A percentile compares a stretch with the other conserved stretches of the same genome.
phyloP scores from a whole-genome alignment of 2,797 vertebrate genomes.

The Thalassophryne amazonica region DNA sequence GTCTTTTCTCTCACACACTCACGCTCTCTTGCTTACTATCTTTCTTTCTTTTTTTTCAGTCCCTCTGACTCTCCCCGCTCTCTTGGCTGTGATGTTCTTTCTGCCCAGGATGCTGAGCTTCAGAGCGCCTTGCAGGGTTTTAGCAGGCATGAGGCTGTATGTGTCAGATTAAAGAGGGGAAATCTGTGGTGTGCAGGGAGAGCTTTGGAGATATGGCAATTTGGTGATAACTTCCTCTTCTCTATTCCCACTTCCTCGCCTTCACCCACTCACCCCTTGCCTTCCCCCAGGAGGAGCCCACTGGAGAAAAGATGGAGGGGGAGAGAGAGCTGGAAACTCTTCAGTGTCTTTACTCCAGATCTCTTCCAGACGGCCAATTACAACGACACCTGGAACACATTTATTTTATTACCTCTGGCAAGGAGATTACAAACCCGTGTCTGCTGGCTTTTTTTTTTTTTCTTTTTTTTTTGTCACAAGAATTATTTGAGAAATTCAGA shows the following conservation, averaged over 20 bases:
- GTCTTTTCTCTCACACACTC: conserved; percentile 34
- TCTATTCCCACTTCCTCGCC: conserved; percentile 30
- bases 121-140: conserved; percentile 72
- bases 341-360: conserved; percentile 46
- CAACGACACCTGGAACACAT: conserved; percentile 17
- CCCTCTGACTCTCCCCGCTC: conserved; percentile 42
- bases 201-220: conserved; percentile 77
- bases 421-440: too few relatives aligned
- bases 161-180: conserved; percentile 79
- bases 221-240: conserved; percentile 71
- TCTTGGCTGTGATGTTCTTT: conserved; percentile 63
- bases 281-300: conserved; percentile 49
- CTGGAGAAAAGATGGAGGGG: conserved; percentile 3
- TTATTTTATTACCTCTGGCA: conserved; percentile 33
- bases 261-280: conserved; percentile 6
- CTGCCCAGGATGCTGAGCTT: conserved; percentile 76
- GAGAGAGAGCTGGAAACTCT: conserved; percentile 14
- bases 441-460: too few relatives aligned
- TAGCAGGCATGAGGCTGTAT: conserved; percentile 69
- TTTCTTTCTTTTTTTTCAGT: conserved; percentile 42
- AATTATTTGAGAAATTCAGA: too few relatives aligned
- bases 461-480: too few relatives aligned
- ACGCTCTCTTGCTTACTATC: conserved; percentile 13
- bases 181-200: conserved; percentile 67
- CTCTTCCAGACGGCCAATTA: conserved; percentile 18